Evolutionary conservation across 1,140 invertebrate genomes (phyloP).

Genomic region (Leptinotarsa texana): DNA sequence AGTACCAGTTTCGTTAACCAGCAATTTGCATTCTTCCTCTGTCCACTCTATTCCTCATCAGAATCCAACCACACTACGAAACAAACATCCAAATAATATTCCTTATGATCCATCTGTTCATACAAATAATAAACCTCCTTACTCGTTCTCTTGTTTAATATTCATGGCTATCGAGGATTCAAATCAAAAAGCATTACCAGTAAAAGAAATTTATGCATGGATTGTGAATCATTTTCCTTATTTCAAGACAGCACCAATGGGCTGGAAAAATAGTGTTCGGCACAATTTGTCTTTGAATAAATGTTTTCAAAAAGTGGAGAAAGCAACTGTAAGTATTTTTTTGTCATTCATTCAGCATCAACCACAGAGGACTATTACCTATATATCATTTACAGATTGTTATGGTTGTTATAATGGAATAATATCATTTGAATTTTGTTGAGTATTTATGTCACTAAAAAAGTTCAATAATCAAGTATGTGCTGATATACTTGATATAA

Average conservation of each 20-base stretch:
- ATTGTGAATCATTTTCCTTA: slow-evolving; percentile 96
- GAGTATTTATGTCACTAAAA: no score
- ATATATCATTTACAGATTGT: no score
- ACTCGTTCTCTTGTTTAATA: slow-evolving; percentile 93
- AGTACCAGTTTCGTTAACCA: slow-evolving; percentile 45
- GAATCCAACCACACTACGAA: not conserved
- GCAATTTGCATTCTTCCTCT: slow-evolving; percentile 46
- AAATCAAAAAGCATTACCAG: slow-evolving; percentile 83
- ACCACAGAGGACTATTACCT: no score
- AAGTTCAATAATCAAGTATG: not conserved
- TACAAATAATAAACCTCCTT: slow-evolving; percentile 87
- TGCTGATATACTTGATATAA: no score
- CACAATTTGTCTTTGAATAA: slow-evolving; percentile 96
- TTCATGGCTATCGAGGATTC: slow-evolving; percentile 98
- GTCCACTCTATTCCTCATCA: not conserved
- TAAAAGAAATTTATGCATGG: slow-evolving; percentile 98
- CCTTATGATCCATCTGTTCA: slow-evolving; percentile 79
- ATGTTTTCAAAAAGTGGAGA: slow-evolving; percentile 96
- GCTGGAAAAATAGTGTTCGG: slow-evolving; percentile 97
- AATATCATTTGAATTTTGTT: no score
- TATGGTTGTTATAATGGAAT: no score
- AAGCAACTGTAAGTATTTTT: slow-evolving; percentile 71
- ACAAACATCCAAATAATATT: slow-evolving; percentile 72
- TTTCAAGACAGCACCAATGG: slow-evolving; percentile 92
- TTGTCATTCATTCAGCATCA: not conserved